Percentiles rank a stretch among this genome's conserved stretches.
These are phyloP conservation scores for Coilia nasus DNA, from an alignment of 2,797 vertebrate genomes.

Conservation along the genomic window DNA sequence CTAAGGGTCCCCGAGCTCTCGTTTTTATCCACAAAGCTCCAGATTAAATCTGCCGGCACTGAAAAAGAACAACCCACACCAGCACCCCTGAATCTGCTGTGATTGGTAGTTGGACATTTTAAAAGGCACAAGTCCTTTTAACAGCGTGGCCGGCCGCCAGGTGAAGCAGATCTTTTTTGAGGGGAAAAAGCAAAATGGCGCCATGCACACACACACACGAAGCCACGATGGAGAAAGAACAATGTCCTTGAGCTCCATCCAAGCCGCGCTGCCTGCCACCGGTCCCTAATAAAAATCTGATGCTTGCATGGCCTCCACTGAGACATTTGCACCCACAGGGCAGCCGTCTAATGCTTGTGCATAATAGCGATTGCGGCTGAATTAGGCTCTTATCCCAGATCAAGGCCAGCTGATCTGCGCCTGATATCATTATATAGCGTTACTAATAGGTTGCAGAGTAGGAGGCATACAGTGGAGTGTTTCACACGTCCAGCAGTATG, in stretches of 20 bases:
- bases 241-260: conserved; percentile 46
- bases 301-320: conserved; percentile 47
- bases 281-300: conserved; percentile 53
- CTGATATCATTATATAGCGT: conserved; percentile 36
- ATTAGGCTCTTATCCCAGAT: conserved; percentile 19
- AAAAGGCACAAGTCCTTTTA: conserved; percentile 52
- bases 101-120: conserved; percentile 34
- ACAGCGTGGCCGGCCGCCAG: conserved; percentile 43
- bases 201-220: conserved; percentile 53
- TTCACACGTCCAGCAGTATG: neutral
- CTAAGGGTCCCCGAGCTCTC: conserved; percentile 39
- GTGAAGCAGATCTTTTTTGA: conserved; percentile 46
- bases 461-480: neutral
- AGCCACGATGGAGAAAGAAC: conserved; percentile 26
- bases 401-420: conserved; percentile 38
- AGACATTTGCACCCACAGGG: conserved; percentile 11
- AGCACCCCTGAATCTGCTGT: conserved; percentile 35
- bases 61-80: conserved; percentile 32
- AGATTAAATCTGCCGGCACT: conserved; percentile 29
- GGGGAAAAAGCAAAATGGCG: conserved; percentile 32
- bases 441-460: conserved; percentile 37
- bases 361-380: conserved; percentile 17
- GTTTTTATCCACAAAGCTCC: conserved; percentile 18
- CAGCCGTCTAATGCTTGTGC: conserved; percentile 23
- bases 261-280: conserved; percentile 36